These are phyloP conservation scores for Drosophila macrospina DNA, from an alignment of 2,888 invertebrate genomes.

Conservation along the genomic window DNA sequence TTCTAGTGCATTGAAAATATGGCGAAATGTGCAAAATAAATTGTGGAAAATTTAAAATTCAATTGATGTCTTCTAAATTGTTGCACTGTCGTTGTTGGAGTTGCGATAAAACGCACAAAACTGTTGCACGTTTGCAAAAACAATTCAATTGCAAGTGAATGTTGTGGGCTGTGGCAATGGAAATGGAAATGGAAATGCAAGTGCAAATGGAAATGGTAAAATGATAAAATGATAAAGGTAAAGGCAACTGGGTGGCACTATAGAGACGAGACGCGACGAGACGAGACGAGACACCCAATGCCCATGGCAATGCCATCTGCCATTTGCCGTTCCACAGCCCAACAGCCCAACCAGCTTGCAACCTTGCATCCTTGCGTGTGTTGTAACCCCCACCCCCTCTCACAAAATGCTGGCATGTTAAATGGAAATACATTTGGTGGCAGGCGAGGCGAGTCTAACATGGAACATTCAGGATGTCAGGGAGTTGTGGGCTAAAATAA, in stretches of 20 bases:
- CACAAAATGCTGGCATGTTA: slow-evolving; percentile 64
- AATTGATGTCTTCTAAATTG: slow-evolving; percentile 28
- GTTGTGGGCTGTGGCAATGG: slow-evolving; percentile 17
- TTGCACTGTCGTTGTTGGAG: slow-evolving; percentile 8
- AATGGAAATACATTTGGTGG: slow-evolving; percentile 74
- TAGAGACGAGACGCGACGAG: no score
- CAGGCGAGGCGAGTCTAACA: slow-evolving; percentile 41
- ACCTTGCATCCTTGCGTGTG: slow-evolving; percentile 22
- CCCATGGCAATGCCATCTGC: slow-evolving; percentile 18
- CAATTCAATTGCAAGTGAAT: slow-evolving; percentile 60
- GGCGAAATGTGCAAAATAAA: slow-evolving; percentile 10
- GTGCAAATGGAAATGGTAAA: slow-evolving; percentile 9
- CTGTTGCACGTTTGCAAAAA: slow-evolving; percentile 61
- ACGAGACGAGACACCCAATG: slow-evolving; percentile 16
- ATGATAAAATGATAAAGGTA: slow-evolving; percentile 10
- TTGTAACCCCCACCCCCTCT: slow-evolving; percentile 2
- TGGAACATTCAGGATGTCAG: slow-evolving; percentile 52
- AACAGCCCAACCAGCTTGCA: slow-evolving; percentile 12
- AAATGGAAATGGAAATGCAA: slow-evolving; percentile 30
- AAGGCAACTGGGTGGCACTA: slow-evolving; percentile 23
- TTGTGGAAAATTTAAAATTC: slow-evolving; percentile 12
- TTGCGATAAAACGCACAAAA: slow-evolving; percentile 44
- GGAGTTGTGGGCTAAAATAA: slow-evolving; percentile 63
- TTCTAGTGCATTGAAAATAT: no score
- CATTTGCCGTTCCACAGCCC: slow-evolving; percentile 23